Evolutionary conservation across 2,888 invertebrate genomes (phyloP).

Genomic region (Metopia argyrocephala): DNA sequence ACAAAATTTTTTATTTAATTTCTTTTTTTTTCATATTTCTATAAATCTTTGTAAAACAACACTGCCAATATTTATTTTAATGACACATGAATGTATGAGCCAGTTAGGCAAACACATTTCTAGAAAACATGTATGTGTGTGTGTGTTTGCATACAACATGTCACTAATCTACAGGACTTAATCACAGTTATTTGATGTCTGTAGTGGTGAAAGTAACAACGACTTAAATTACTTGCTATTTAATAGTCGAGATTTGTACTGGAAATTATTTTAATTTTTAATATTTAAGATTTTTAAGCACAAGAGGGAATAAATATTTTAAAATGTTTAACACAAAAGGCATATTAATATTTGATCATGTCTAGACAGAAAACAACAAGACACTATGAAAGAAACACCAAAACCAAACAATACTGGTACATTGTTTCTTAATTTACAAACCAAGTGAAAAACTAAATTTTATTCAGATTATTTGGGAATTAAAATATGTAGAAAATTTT

Average conservation of each 20-base stretch:
- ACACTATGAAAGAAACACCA: not conserved
- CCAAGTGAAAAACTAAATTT: too few species aligned
- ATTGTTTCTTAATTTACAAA: not conserved
- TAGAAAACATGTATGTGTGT: too few species aligned
- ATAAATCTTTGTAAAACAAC: conserved; percentile 33
- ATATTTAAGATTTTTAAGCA: not conserved
- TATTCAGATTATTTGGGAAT: too few species aligned
- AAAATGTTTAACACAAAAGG: not conserved
- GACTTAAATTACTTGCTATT: conserved; percentile 55
- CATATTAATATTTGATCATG: not conserved
- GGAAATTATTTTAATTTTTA: not conserved
- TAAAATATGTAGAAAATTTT: too few species aligned
- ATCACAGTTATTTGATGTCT: not conserved
- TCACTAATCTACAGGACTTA: not conserved
- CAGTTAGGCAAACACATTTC: too few species aligned
- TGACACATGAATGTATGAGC: not conserved
- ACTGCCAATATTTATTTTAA: conserved; percentile 47
- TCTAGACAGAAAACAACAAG: not conserved
- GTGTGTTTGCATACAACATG: not conserved
- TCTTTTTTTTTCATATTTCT: conserved; percentile 3
- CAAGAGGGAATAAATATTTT: not conserved
- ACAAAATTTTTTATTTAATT: conserved; percentile 39
- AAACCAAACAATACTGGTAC: not conserved
- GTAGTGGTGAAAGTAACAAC: not conserved
- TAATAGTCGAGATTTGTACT: conserved; percentile 40